phyloP scores from a whole-genome alignment of 30 jellyfish, hydroid and myxozoan genomes.

The Catostylus mosaicus region DNA sequence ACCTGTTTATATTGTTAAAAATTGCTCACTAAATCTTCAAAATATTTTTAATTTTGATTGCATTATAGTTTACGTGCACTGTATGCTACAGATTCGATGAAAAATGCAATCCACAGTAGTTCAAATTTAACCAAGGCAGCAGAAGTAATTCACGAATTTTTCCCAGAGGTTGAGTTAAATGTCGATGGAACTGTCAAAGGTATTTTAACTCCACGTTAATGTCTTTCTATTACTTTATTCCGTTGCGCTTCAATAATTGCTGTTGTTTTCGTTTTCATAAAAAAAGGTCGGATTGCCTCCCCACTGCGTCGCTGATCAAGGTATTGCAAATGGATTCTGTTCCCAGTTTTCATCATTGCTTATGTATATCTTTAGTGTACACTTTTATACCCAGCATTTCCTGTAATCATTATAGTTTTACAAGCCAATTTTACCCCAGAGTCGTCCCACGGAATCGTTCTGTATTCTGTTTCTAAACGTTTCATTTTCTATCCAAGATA shows the following conservation, averaged over 20 bases:
- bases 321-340: not conserved
- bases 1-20: too few relatives aligned
- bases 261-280: too few relatives aligned
- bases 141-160: constrained; percentile 69
- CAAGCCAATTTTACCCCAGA: too few relatives aligned
- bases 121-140: constrained; percentile 73
- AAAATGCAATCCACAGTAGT: constrained; percentile 90
- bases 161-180: constrained; percentile 75
- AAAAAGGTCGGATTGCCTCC: not conserved
- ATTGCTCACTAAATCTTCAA: too few relatives aligned
- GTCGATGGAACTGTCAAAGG: constrained; percentile 76
- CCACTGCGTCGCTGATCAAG: not conserved
- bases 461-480: too few relatives aligned
- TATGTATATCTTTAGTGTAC: too few relatives aligned
- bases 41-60: not conserved
- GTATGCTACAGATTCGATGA: constrained; percentile 82
- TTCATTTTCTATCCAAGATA: too few relatives aligned
- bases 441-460: too few relatives aligned
- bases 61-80: constrained; percentile 81
- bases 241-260: too few relatives aligned
- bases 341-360: not conserved
- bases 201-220: not conserved
- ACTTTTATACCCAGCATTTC: too few relatives aligned
- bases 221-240: too few relatives aligned
- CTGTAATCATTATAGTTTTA: too few relatives aligned